Conservation (phyloP, 2,797 vertebrate genomes). For the Pipistrellus pipistrellus region DNA sequence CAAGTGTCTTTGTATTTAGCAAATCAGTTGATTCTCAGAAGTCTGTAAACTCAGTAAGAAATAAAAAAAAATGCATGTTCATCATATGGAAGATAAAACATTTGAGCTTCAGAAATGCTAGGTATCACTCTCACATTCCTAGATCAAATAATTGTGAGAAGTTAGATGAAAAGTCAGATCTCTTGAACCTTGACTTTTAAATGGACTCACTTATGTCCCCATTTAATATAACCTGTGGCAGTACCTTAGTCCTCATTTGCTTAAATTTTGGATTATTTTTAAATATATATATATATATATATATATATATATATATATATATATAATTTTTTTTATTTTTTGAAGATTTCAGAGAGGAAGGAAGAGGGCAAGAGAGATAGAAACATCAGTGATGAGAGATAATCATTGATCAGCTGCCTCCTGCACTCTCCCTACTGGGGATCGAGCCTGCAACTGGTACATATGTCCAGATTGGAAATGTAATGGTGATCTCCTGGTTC, state of each 20-base stretch:
- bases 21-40: background rate
- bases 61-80: background rate
- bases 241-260: background rate
- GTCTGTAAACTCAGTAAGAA: background rate
- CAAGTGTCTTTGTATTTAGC: background rate
- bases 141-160: background rate
- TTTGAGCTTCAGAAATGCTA: background rate
- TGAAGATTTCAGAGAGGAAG: too few relatives aligned
- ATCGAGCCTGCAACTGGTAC: too few relatives aligned
- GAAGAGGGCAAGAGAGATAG: too few relatives aligned
- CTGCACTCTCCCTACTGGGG: too few relatives aligned
- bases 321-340: too few relatives aligned
- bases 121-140: background rate
- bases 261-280: slow-evolving; percentile 2
- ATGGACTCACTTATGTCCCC: background rate
- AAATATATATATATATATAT: too few relatives aligned
- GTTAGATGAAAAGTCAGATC: background rate
- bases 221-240: background rate
- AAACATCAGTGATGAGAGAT: too few relatives aligned
- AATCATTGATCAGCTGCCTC: too few relatives aligned
- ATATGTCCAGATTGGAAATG: too few relatives aligned
- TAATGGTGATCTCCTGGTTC: too few relatives aligned
- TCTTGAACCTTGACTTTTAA: background rate
- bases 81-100: background rate
- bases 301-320: too few relatives aligned